Evolutionary conservation across 2,888 invertebrate species (phyloP).

Genomic region (Cheilosia variabilis): DNA sequence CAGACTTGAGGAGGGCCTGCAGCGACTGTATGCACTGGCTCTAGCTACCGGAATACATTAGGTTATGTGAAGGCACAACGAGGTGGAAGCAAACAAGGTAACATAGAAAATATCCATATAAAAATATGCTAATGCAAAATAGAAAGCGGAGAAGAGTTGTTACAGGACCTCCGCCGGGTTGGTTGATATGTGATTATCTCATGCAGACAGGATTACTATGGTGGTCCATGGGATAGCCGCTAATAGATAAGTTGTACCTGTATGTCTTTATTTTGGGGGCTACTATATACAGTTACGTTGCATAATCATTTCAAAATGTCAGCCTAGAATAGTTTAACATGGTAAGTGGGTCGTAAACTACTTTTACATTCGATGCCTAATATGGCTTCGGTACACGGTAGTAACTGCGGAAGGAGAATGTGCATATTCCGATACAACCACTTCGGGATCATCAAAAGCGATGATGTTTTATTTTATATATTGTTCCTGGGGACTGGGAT

Average conservation of each 20-base stretch:
- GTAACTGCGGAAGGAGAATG: no score
- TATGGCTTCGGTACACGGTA: no score
- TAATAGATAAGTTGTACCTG: neutral
- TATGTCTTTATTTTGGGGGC: no score
- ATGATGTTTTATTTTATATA: no score
- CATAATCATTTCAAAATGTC: conserved; percentile 48
- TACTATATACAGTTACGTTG: conserved; percentile 9
- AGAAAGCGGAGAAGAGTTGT: neutral
- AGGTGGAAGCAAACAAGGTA: neutral
- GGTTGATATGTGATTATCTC: neutral
- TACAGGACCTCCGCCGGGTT: neutral
- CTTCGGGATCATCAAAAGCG: no score
- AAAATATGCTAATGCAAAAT: conserved; percentile 41
- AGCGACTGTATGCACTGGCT: neutral
- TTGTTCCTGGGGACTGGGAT: no score
- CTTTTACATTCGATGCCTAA: neutral
- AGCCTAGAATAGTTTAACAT: neutral
- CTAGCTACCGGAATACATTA: neutral
- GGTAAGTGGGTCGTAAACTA: conserved; percentile 26
- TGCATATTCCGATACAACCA: no score
- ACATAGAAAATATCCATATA: conserved; percentile 27
- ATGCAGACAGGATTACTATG: neutral
- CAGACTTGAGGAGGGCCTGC: neutral
- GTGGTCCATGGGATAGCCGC: neutral
- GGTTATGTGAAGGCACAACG: neutral